Percentiles rank a stretch among this genome's conserved stretches.
These are phyloP conservation scores for Pheosia gnoma DNA, from an alignment of 2,888 invertebrate genomes.

Conservation along the genomic window DNA sequence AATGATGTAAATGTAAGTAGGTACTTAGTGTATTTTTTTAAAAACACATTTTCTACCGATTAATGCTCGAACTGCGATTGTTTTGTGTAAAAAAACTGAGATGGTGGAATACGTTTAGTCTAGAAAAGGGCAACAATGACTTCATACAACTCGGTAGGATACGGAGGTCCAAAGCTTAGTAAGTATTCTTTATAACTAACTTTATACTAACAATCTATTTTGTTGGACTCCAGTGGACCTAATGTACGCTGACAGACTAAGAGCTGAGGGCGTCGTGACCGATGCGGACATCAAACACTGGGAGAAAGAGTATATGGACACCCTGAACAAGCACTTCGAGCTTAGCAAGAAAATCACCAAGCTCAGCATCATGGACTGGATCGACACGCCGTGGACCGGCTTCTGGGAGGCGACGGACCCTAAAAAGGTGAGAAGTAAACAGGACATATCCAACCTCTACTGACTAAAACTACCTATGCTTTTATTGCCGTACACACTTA, in stretches of 20 bases:
- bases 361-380: conserved; percentile 93
- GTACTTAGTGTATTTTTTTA: too few relatives aligned
- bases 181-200: background rate
- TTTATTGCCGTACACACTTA: too few relatives aligned
- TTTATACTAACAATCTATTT: background rate
- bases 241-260: conserved; percentile 89
- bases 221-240: conserved; percentile 81
- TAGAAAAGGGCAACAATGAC: too few relatives aligned
- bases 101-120: too few relatives aligned
- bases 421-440: conserved; percentile 75
- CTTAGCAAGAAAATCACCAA: conserved; percentile 75
- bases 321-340: conserved; percentile 72
- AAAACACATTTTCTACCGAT: too few relatives aligned
- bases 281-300: conserved; percentile 86
- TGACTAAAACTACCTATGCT: too few relatives aligned
- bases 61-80: too few relatives aligned
- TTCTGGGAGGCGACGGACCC: conserved; percentile 93
- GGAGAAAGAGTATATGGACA: conserved; percentile 75
- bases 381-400: conserved; percentile 98
- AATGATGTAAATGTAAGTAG: too few relatives aligned
- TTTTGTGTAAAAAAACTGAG: too few relatives aligned
- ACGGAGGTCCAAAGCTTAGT: background rate
- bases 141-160: too few relatives aligned
- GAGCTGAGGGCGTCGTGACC: conserved; percentile 88
- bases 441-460: too few relatives aligned